Evolutionary conservation across 1,140 invertebrate genomes (phyloP), one percentile per base, ranked within the genome.

Genomic region (Colletes latitarsis): DNA sequence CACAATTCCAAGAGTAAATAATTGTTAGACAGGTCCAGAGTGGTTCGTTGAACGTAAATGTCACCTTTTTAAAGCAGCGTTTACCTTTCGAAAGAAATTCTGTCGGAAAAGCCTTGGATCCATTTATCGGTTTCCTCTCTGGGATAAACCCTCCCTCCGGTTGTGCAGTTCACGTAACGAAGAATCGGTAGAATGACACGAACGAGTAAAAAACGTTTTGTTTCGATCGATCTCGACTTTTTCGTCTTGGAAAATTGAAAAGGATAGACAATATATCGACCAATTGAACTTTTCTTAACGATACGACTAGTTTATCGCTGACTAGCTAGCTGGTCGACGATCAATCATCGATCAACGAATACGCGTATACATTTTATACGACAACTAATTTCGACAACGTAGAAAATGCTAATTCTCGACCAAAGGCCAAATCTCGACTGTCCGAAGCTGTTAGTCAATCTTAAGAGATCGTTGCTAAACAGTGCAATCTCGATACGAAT

Each of bases 151-250:
- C n/a, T 70, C 30, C 19, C 39, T 70, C 5, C 10, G 17, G 17
- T 41, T 6, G n/a, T 4, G 30, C 21, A 1, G 30, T 30, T 6
- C 30, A 12, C 21, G 15, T 17, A 53, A 43, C 57, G 39, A 60
- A 15, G 6, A 41, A 52, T 14, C 9, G 19, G 17, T 8, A 49
- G 58, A 14, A 66, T 53, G 49, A 41, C 53, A 30, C 57, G 6
- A 17, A 43, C 57, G 0, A 77, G 46, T 21, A 41, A 8, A 49
- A 80, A 80, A 66, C 17, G 67, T 80, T 75, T 68, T 30, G 30
- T 30, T 30, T 75, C 63, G 70, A 70, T 52, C 17, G 75, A 49
- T 30, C 30, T 30, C 30, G 30, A 30, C 2, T 2, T 30, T 30
- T 30, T 30, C 30, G 30, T 30, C 30, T 30, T 30, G 30, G 30